Percentiles rank a stretch among this genome's conserved stretches.
phyloP scores from a whole-genome alignment of 2,888 invertebrate genomes.

The Aproaerema taeniolella region DNA sequence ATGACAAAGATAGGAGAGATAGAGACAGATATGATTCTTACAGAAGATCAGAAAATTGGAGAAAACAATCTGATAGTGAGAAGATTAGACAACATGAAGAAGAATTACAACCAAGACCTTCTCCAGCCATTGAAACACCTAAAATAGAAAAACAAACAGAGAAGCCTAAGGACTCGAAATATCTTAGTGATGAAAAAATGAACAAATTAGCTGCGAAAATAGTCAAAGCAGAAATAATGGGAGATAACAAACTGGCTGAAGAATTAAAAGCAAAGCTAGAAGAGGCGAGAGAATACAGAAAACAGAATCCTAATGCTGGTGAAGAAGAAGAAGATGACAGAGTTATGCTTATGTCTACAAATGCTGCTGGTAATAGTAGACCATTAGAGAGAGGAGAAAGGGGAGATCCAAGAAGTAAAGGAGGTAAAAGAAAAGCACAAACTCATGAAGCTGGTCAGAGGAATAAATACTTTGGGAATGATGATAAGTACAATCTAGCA shows the following conservation, averaged over 20 bases:
- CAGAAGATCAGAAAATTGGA: slow-evolving; percentile 37
- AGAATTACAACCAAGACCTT: slow-evolving; percentile 7
- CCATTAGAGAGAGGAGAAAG: slow-evolving; percentile 73
- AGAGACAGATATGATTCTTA: slow-evolving; percentile 15
- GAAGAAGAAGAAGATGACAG: slow-evolving; percentile 60
- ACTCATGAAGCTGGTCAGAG: slow-evolving; percentile 87
- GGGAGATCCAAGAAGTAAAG: slow-evolving; percentile 60
- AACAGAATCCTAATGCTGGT: slow-evolving; percentile 51
- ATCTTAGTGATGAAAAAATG: slow-evolving; percentile 88
- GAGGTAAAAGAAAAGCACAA: slow-evolving; percentile 77
- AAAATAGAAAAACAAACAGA: slow-evolving; percentile 21
- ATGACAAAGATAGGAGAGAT: slow-evolving; percentile 1
- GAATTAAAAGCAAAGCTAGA: slow-evolving; percentile 87
- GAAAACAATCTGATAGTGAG: slow-evolving; percentile 23
- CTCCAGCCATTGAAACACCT: slow-evolving; percentile 10
- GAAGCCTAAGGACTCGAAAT: slow-evolving; percentile 37
- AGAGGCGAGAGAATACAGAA: slow-evolving; percentile 77
- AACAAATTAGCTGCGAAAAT: slow-evolving; percentile 94
- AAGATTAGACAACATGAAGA: slow-evolving; percentile 9
- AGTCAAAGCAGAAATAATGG: slow-evolving; percentile 96
- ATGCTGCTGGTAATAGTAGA: slow-evolving; percentile 81
- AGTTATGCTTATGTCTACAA: slow-evolving; percentile 83
- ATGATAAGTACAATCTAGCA: slow-evolving; percentile 90
- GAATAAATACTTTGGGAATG: slow-evolving; percentile 91
- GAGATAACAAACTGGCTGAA: slow-evolving; percentile 82